Percentiles rank a stretch among this genome's conserved stretches.
phyloP scores from a whole-genome alignment of 2,797 vertebrate species.

The Pseudopleuronectes americanus region DNA sequence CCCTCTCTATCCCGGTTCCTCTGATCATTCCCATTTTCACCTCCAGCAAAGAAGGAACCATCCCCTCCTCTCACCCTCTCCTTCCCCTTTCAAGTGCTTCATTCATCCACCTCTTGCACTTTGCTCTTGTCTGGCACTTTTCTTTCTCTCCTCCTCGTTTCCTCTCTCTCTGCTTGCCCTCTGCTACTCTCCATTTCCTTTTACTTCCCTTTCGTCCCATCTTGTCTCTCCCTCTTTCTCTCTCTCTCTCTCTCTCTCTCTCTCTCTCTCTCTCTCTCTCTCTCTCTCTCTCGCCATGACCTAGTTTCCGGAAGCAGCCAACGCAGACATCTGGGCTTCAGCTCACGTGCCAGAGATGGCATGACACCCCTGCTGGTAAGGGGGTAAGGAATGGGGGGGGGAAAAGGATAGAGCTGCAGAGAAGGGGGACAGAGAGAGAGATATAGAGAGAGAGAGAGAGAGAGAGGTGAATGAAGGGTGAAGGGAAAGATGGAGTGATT shows the following conservation, averaged over 20 bases:
- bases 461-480: slow-evolving; percentile 47
- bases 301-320: slow-evolving; percentile 71
- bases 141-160: neutral
- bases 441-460: slow-evolving; percentile 13
- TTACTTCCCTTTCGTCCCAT: neutral
- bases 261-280: slow-evolving; percentile 10
- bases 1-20: neutral
- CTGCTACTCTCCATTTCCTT: neutral
- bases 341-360: slow-evolving; percentile 69
- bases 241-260: slow-evolving; percentile 4
- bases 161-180: neutral
- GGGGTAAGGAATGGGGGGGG: too few species aligned
- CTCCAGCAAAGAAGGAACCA: slow-evolving; percentile 1
- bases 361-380: slow-evolving; percentile 58
- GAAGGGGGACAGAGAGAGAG: slow-evolving; percentile 18
- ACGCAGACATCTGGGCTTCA: slow-evolving; percentile 74
- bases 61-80: neutral
- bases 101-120: neutral
- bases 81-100: neutral
- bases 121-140: too few species aligned
- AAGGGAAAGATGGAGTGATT: slow-evolving; percentile 35
- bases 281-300: slow-evolving; percentile 57
- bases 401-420: slow-evolving; percentile 17
- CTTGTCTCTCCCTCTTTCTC: slow-evolving; percentile 5
- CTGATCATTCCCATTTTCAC: slow-evolving; percentile 3